Evolutionary conservation across 2,797 vertebrate genomes (phyloP).

Genomic region (Hemibagrus guttatus): DNA sequence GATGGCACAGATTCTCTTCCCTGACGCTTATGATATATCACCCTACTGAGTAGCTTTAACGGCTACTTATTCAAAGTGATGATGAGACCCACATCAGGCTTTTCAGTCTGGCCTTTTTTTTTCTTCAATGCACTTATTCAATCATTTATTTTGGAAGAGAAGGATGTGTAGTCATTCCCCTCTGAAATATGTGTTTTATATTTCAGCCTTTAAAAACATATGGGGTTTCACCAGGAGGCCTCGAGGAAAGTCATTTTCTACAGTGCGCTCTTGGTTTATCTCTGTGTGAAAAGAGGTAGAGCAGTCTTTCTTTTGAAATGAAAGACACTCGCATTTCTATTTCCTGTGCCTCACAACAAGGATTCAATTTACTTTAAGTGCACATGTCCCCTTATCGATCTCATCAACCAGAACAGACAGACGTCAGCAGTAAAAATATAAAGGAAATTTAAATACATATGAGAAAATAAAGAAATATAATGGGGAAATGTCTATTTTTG

Average conservation of each 20-base stretch:
- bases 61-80: slow-evolving; percentile 37
- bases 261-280: slow-evolving; percentile 54
- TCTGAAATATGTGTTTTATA: slow-evolving; percentile 31
- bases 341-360: slow-evolving; percentile 38
- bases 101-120: slow-evolving; percentile 15
- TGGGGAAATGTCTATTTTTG: background rate
- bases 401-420: slow-evolving; percentile 25
- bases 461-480: slow-evolving; percentile 20
- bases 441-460: background rate
- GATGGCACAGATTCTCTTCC: slow-evolving; percentile 7
- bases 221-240: slow-evolving; percentile 52
- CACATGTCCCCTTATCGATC: background rate
- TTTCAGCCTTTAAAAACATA: slow-evolving; percentile 44
- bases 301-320: slow-evolving; percentile 43
- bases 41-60: slow-evolving; percentile 15
- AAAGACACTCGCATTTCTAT: slow-evolving; percentile 45
- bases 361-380: slow-evolving; percentile 45
- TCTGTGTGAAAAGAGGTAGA: slow-evolving; percentile 51
- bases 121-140: slow-evolving; percentile 48
- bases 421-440: slow-evolving; percentile 1
- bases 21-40: slow-evolving; percentile 21
- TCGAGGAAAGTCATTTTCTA: slow-evolving; percentile 55
- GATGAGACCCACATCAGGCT: slow-evolving; percentile 44
- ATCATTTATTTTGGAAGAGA: slow-evolving; percentile 47
- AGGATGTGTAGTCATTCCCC: slow-evolving; percentile 30